Conservation (phyloP, 2,113 vertebrate species). For the Motacilla tschutschensis region DNA sequence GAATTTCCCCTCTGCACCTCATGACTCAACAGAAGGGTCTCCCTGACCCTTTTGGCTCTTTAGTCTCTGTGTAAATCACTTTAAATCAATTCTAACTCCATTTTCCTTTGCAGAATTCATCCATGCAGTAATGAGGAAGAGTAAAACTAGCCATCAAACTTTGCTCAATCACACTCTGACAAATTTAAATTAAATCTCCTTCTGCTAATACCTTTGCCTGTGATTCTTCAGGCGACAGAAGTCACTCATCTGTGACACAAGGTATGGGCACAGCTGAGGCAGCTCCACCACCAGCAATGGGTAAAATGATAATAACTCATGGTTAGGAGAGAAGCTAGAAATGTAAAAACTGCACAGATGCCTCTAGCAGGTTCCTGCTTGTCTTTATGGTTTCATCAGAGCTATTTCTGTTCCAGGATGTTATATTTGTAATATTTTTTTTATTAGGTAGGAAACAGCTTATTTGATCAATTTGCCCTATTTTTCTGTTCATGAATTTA, state of each 20-base stretch:
- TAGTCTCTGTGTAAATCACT: neutral
- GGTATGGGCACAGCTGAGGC: fast-evolving
- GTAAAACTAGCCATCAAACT: neutral
- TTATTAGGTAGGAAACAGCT: constrained; percentile 27
- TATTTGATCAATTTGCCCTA: constrained; percentile 50
- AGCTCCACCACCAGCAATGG: neutral
- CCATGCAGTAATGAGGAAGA: neutral
- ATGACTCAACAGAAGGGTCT: neutral
- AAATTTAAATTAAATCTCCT: neutral
- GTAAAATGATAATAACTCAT: neutral
- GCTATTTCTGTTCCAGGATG: constrained; percentile 30
- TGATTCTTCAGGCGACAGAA: neutral
- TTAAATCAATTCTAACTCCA: neutral
- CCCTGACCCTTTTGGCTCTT: neutral
- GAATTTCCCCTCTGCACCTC: neutral
- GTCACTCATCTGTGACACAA: neutral
- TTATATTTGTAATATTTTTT: neutral
- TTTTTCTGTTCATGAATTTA: constrained; percentile 26
- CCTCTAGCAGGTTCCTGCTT: neutral
- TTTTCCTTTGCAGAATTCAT: neutral
- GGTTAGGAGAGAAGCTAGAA: neutral
- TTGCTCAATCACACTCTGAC: neutral
- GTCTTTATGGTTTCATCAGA: neutral
- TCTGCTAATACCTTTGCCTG: neutral
- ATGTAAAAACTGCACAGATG: neutral